phyloP scores from a whole-genome alignment of 2,888 invertebrate genomes.

The Actias luna region DNA sequence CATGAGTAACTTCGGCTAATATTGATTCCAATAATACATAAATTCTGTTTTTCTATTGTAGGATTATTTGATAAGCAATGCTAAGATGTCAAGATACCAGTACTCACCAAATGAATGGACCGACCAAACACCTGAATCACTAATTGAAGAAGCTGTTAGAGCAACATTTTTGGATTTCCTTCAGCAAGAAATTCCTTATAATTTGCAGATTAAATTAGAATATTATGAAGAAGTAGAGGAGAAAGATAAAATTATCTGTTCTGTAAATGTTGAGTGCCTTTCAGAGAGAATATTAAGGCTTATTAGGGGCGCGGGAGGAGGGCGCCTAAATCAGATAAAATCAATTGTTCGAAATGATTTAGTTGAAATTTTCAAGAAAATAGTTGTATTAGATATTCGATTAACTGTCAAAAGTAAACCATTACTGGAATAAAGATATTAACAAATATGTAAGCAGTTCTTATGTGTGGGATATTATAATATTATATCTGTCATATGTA shows the following conservation, averaged over 20 bases:
- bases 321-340: slow-evolving; percentile 87
- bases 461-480: neutral
- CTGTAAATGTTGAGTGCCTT: slow-evolving; percentile 85
- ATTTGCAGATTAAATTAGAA: slow-evolving; percentile 84
- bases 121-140: slow-evolving; percentile 85
- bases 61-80: slow-evolving; percentile 86
- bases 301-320: slow-evolving; percentile 86
- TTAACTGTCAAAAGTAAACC: slow-evolving; percentile 50
- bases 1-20: no score
- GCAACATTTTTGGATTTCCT: slow-evolving; percentile 92
- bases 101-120: slow-evolving; percentile 86
- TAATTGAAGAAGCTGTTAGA: slow-evolving; percentile 89
- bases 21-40: no score
- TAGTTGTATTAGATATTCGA: slow-evolving; percentile 66
- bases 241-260: slow-evolving; percentile 66
- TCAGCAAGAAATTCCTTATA: slow-evolving; percentile 93
- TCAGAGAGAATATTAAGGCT: slow-evolving; percentile 83
- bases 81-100: slow-evolving; percentile 85
- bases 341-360: slow-evolving; percentile 84
- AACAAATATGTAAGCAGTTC: neutral
- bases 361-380: slow-evolving; percentile 84
- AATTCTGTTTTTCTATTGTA: slow-evolving; percentile 48
- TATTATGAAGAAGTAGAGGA: slow-evolving; percentile 83
- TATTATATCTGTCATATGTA: neutral
- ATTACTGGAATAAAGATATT: slow-evolving; percentile 5